Evolutionary conservation across 2,888 invertebrate genomes (phyloP), one percentile per base, ranked within the genome.

Genomic region (Phortica okadai): DNA sequence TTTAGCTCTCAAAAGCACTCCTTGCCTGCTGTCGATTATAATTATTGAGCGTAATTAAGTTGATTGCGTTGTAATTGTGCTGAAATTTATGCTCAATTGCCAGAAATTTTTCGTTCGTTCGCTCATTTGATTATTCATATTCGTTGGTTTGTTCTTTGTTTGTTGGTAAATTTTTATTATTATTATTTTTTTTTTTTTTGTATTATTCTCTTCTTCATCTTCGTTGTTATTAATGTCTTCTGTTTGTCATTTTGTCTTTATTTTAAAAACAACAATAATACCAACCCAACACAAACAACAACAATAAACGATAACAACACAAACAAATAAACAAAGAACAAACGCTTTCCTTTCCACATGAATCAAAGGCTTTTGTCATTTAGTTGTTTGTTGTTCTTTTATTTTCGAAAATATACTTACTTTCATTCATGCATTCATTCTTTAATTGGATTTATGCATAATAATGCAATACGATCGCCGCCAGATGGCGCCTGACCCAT

Each of bases 11-110:
- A 33, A 33, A 33, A 33, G 33, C 33, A 33, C 33, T 33, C 33
- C 33, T 16, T 41, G 56, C n/a, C 6, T 6, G 44, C 16, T 21
- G 67, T 67, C 74, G 74, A 59, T 58, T 75, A 69, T 83, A 88
- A 88, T 86, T 88, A 87, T 82, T 82, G 88, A 84, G 84, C 87
- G 87, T 83, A 87, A 86, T 88, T 86, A 86, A 82, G 80, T 82
- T 86, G 83, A 87, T 88, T 84, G 83, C 81, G 76, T 79, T 76
- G 82, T 84, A 86, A 88, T 86, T 87, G 86, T 80, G 82, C 82
- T 82, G 88, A 83, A 85, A 87, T 80, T 73, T 81, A 83, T 82
- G 88, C 86, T 76, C 80, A 82, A 87, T 86, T 86, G 81, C 73
- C 77, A 14, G n/a, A 58, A 58, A 21, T 58, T 58, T 58, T 58